Base-by-base conservation (phyloP, 2,113 vertebrate genomes). In the Riparia riparia region DNA sequence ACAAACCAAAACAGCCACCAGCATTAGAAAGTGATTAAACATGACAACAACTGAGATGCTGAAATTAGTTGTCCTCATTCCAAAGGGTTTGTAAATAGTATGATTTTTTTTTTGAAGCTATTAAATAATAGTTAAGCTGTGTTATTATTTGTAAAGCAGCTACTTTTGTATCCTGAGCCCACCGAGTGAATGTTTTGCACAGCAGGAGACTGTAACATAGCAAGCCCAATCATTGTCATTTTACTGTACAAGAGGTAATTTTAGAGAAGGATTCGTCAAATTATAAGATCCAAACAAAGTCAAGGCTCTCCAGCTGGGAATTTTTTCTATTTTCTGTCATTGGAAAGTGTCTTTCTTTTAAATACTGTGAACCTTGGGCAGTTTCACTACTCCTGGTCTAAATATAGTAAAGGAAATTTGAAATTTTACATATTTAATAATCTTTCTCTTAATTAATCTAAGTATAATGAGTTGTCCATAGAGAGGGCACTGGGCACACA, bases 181-280 rank as follows among this genome's bases (percentile, higher is more conserved):
- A 89, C 84, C 32, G 84, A 96, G 88, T 60, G 77, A 94, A 54
- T 86, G 60, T 85, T 82, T 93, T 91, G 73, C 95, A 60, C 94
- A 96, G 97, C 89, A 94, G 96, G 97, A 89, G 54, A 13, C 77
- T 87, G 79, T 49, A 85, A 90, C 81, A 93, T 60, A 95, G 74
- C 65, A 56, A 89, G 78, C 22, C 92, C 96, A 95, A 96, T 97
- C 96, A 95, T 93, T 96, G 94, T 91, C 93, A 93, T 97, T 96
- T 97, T 89, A 93, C 90, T 94, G 89, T 95, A 96, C 87, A 90
- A 93, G 81, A 96, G 83, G 93, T 95, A 96, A 95, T 97, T 96
- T 97, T 94, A 94, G 90, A 94, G 96, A 97, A 97, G 86, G 53
- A 89, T 96, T 94, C 83, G 71, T 91, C 92, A 96, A 96, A 96